Evolutionary conservation across 1,140 invertebrate genomes (phyloP), one percentile per base, ranked within the genome.

Genomic region (Tetramorium simillimum): DNA sequence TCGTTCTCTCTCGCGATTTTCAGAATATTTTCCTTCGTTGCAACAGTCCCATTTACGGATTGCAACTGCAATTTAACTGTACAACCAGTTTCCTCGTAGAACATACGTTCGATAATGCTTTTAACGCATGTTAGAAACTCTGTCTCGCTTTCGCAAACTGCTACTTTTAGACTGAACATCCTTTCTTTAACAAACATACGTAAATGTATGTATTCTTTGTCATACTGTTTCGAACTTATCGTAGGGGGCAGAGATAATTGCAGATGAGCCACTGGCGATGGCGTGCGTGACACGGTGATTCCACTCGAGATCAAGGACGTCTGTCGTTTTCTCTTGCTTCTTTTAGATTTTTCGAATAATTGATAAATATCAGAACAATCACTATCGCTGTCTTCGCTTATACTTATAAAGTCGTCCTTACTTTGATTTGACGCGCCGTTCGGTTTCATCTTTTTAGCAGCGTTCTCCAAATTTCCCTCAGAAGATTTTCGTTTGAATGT

Each of bases 81-180:
- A 60, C 93, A 94, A 0, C 93, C 94, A 21, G 91, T 94, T n/a
- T 93, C 91, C 3, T 87, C 73, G 14, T 87, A 87, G 67, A 94
- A 94, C 72, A 91, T 85, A 0, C 88, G 86, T 56, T 85, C 75
- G 6, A 91, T 72, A 16, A 90, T 78, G 21, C 86, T 65, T 43
- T 86, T 67, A n/a, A 94, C 70, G 51, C 28, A 75, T 7, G 62
- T 67, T 2, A 93, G 60, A 0, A 89, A 78, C 58, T 78, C 90
- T n/a, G 82, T 84, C 1, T 77, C 69, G 51, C 93, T 90, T 12
- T 86, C 89, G 7, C 92, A 90, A 70, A 90, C 82, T n/a, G 80
- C 87, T 9, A 94, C 53, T 43, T 92, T 92, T 5, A 93, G 28
- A 56, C 91, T 69, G 18, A 94, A 92, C 7, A 84, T 5, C 60